Conservation (phyloP, 2,113 vertebrate genomes). For the Mesoclemmys tuberculata region DNA sequence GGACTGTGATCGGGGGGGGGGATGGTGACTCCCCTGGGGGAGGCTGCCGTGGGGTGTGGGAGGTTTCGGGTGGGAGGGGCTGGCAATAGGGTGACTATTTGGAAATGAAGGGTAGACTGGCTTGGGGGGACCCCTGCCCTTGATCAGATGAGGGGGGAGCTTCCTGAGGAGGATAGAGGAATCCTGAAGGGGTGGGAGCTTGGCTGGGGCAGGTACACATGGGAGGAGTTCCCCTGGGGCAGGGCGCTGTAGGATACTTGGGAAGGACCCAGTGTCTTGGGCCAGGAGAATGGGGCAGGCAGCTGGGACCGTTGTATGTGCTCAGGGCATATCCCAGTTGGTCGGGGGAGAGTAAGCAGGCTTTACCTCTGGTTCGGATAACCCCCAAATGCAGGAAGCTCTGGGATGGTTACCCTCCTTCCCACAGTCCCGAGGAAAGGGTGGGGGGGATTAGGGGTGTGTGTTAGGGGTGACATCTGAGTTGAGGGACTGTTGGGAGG, state of each 20-base stretch:
- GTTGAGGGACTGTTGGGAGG: neutral
- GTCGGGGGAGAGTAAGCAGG: rapidly evolving
- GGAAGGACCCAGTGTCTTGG: neutral
- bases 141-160: no score
- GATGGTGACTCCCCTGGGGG: neutral
- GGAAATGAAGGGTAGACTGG: neutral
- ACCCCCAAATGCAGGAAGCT: neutral
- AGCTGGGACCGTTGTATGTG: neutral
- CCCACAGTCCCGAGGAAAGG: neutral
- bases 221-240: neutral
- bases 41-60: no score
- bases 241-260: neutral
- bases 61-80: neutral
- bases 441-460: neutral
- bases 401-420: neutral
- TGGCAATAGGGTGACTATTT: no score
- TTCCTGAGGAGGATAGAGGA: no score
- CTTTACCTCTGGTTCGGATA: neutral
- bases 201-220: neutral
- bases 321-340: neutral
- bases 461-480: neutral
- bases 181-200: neutral
- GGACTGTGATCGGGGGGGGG: no score
- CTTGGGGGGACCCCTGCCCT: neutral
- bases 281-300: neutral